phyloP scores from a whole-genome alignment of 1,140 invertebrate species.

The Drosophila kepulauana region DNA sequence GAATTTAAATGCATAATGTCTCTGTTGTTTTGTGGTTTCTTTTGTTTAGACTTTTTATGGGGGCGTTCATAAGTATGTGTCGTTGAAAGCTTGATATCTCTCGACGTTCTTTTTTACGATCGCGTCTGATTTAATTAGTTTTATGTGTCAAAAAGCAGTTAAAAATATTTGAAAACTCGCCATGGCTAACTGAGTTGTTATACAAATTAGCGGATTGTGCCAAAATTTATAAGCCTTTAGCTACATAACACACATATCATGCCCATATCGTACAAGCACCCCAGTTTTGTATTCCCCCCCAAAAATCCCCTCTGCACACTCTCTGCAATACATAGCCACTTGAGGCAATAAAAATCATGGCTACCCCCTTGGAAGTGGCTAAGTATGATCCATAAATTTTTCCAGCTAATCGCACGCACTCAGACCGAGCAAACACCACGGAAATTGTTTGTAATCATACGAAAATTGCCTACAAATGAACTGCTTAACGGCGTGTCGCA shows the following conservation, averaged over 20 bases:
- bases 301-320: not conserved
- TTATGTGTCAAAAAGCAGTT: constrained; percentile 56
- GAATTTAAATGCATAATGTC: constrained; percentile 20
- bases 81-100: constrained; percentile 36
- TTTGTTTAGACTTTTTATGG: constrained; percentile 59
- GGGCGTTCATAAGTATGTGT: constrained; percentile 18
- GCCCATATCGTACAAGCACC: not conserved
- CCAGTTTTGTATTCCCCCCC: not conserved
- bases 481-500: constrained; percentile 79
- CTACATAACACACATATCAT: constrained; percentile 48
- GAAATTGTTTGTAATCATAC: constrained; percentile 73
- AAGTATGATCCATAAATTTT: constrained; percentile 71
- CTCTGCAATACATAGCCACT: constrained; percentile 12
- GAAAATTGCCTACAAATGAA: constrained; percentile 82
- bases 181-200: constrained; percentile 48
- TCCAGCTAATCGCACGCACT: constrained; percentile 66
- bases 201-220: constrained; percentile 51
- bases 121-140: constrained; percentile 75
- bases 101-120: constrained; percentile 58
- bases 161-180: constrained; percentile 45
- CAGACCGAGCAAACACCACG: constrained; percentile 36
- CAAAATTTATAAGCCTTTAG: constrained; percentile 11
- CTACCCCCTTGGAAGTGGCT: constrained; percentile 15
- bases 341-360: constrained; percentile 73
- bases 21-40: constrained; percentile 30